These are phyloP conservation scores for Bubo blakistoni DNA, from an alignment of 2,113 vertebrate genomes.

Conservation along the genomic window DNA sequence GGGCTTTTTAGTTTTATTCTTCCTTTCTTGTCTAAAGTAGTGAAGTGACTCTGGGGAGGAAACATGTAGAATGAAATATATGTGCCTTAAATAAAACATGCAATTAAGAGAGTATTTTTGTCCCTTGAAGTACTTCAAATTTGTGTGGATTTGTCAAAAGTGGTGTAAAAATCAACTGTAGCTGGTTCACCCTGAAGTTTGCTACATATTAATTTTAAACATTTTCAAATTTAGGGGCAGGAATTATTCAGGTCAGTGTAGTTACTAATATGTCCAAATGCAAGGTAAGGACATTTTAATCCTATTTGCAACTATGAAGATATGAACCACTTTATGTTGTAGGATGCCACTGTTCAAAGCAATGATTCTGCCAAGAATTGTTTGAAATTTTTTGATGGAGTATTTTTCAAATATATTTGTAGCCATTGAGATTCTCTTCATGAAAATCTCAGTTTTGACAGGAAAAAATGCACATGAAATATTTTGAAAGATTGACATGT, in stretches of 20 bases:
- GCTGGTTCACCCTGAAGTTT: background rate
- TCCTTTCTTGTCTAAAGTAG: background rate
- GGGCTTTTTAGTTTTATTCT: background rate
- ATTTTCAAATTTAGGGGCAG: background rate
- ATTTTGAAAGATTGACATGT: background rate
- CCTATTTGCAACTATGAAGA: background rate
- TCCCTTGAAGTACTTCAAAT: background rate
- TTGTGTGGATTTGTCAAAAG: background rate
- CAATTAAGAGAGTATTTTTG: background rate
- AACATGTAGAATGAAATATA: background rate
- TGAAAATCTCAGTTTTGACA: background rate
- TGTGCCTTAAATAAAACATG: slow-evolving; percentile 12
- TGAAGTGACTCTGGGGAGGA: background rate
- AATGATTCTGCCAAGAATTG: background rate
- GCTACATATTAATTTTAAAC: background rate
- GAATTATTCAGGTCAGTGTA: background rate
- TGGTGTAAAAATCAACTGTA: background rate
- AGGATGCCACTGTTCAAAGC: background rate
- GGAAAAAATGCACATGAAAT: background rate
- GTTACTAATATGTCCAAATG: background rate
- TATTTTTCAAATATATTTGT: background rate
- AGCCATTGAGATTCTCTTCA: background rate
- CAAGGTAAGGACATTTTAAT: background rate
- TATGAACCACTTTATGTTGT: background rate
- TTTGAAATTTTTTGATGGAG: background rate